Evolutionary conservation across 2,113 vertebrate genomes (phyloP), one percentile per base, ranked within the genome.

Genomic region (Gorsachius goisagi): DNA sequence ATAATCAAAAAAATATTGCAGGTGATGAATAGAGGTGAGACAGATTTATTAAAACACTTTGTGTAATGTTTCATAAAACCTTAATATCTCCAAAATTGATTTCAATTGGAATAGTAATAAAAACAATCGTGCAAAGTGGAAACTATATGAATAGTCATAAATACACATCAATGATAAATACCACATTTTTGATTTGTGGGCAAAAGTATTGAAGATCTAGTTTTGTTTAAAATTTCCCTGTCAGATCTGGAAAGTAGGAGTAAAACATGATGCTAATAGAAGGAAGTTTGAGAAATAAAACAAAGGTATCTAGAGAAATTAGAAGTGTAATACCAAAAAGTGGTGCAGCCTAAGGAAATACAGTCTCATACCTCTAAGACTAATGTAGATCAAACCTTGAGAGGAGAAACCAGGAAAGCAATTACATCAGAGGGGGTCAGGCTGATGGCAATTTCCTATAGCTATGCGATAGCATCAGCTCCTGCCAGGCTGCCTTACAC

Each of bases 41-140:
- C 12, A 86, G 27, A 84, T 92, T 88, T 93, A 77, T 94, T 80
- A 77, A 79, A 95, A 89, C 39, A 35, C 58, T 84, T 87, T n/a
- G 9, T 82, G 53, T 52, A 86, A 81, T 53, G 45, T 82, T 35
- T 83, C 72, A 66, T 78, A 83, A 94, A 75, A 85, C 45, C 17
- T 75, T 81, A 81, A 35, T 86, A 33, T 62, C 19, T 75, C n/a
- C 26, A 73, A 88, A 87, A 85, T 90, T 82, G 87, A 79, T 84
- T 95, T 85, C 13, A 77, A 49, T 69, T 82, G 53, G 33, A 93
- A 84, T 56, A 79, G 66, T 52, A 91, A 93, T 75, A 69, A 88
- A 73, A 8, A 64, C 15, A 85, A 75, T 37, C 2, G 0, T 68
- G 60, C 12, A 44, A 74, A 89, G n/a, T 96, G 39, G 50, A 92